Conservation (phyloP, 2,113 vertebrate genomes). For the Atrichornis clamosus region DNA sequence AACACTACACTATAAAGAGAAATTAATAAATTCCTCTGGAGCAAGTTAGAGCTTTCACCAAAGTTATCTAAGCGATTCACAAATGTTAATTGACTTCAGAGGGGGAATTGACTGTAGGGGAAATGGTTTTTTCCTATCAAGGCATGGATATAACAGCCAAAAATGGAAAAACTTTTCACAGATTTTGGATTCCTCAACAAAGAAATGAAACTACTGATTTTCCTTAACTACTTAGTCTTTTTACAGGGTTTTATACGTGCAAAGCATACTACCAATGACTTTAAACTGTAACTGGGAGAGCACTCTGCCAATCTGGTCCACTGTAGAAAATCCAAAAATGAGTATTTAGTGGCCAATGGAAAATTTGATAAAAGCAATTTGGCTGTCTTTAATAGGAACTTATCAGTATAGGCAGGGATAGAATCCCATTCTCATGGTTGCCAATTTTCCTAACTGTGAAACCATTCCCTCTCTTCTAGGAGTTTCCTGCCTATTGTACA, state of each 20-base stretch:
- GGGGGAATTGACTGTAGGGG: not conserved
- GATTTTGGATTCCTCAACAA: not conserved
- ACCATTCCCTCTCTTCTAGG: not conserved
- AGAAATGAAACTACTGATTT: not conserved
- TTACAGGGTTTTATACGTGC: not conserved
- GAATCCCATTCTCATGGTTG: not conserved
- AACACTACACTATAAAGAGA: not conserved
- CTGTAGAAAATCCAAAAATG: not conserved
- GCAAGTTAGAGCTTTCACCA: not conserved
- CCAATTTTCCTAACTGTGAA: not conserved
- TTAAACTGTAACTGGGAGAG: not conserved
- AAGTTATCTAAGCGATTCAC: not conserved
- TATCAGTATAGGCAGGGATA: not conserved
- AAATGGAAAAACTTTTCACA: not conserved
- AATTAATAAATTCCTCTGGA: not conserved
- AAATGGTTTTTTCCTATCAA: not conserved
- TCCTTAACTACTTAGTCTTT: not conserved
- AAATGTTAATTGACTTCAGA: not conserved
- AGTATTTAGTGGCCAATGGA: not conserved
- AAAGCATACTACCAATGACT: not conserved
- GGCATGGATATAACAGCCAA: not conserved
- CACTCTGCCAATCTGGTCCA: not conserved
- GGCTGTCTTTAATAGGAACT: not conserved
- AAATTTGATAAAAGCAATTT: not conserved
- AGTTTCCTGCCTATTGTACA: not conserved